Evolutionary conservation across 2,797 vertebrate species (phyloP), one percentile per base, ranked within the genome.

Genomic region (Percopsis omiscomaycus): DNA sequence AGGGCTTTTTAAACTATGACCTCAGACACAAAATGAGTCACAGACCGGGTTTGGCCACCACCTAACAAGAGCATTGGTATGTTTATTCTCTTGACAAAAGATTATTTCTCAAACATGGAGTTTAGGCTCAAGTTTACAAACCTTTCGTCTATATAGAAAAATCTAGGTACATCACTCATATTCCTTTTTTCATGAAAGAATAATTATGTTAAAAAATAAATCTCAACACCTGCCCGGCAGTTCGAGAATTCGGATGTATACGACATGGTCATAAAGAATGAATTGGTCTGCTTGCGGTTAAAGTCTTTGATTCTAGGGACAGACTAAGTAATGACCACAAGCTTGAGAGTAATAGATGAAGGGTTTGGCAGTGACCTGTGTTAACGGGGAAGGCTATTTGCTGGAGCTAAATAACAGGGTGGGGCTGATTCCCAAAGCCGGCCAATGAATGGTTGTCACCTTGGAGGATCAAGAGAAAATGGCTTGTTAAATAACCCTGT

Each of bases 321-420:
- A 75, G 76, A 64, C 67, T 77, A 83, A 86, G 81, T 80, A 83
- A 81, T 82, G 76, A 86, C 73, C 72, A 46, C 76, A 78, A 68
- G 60, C 82, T 63, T 30, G 60, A 69, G 74, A 76, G 78, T 80
- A 83, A 86, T 73, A 83, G 75, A 79, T 74, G 71, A 74, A 85
- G 71, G 83, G 74, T 66, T 74, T 74, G 61, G 71, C 72, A 11
- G 54, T 81, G 81, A 79, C 81, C 82, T 62, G 44, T 52, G 52
- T 58, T 64, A 55, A 68, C 55, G 71, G 71, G 72, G 72, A 2
- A 54, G 80, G 66, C 64, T 69, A 58, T 75, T 73, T 72, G 80
- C 72, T 84, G 73, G 3, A 65, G 65, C 75, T 59, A 85, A 88
- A 89, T 87, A 75, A 86, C 61, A 89, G 85, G 86, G 82, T 84